Evolutionary conservation across 2,888 invertebrate genomes (phyloP), one percentile per base, ranked within the genome.

Genomic region (Diachrysia chrysitis): DNA sequence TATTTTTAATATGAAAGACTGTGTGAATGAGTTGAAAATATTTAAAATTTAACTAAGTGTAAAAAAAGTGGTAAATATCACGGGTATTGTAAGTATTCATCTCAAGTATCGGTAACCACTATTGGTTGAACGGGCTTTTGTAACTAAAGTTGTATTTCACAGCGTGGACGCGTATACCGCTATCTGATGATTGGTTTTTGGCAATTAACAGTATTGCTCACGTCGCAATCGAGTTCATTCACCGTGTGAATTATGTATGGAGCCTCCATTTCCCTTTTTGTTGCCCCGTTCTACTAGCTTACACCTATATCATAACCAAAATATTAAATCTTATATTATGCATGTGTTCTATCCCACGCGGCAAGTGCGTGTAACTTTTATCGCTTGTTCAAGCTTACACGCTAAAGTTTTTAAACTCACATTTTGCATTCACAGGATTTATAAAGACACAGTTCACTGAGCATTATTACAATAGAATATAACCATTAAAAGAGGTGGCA

Each of bases 161-260:
- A 88, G 87, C 87, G 89, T 83, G 88, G 91, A 91, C 91, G 93
- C 90, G 90, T 87, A 88, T 87, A 86, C 85, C 93, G 94, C 95
- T 95, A 95, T 95, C 95, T 95, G 95, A 95, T 95, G 95, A 95
- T 95, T 95, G 95, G 94, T 95, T 95, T 95, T 95, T 95, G 95
- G 95, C 95, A 95, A 95, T 95, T 95, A 95, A 89, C 95, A 92
- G 93, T 94, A 95, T 94, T 95, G 94, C 92, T 90, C 93, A 92
- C 93, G 89, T 92, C 89, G 90, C 90, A 93, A 91, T 92, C 91
- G 93, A 87, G 95, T 91, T 94, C 93, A 93, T 94, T 92, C 94
- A 93, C 91, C 93, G 90, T 93, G 91, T 95, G 94, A 95, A 95
- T 93, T 95, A 95, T 95, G 95, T 95, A 94, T 95, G 90, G 90